phyloP scores from a whole-genome alignment of 2,797 vertebrate genomes.

The Rhinogobio ventralis region DNA sequence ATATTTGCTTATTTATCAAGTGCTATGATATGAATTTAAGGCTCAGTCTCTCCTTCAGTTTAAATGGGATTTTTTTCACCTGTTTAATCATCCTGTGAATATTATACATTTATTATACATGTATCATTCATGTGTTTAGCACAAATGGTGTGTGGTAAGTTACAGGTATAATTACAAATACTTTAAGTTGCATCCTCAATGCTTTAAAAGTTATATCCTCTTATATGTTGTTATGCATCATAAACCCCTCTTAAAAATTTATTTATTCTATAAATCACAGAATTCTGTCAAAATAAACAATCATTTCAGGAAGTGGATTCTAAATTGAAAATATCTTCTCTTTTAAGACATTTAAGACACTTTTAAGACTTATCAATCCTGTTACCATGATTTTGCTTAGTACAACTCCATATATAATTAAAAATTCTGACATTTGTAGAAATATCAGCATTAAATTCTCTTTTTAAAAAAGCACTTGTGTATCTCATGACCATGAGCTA shows the following conservation, averaged over 20 bases:
- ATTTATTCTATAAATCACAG: neutral
- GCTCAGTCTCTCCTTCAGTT: neutral
- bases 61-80: neutral
- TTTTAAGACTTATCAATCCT: neutral
- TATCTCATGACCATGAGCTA: neutral
- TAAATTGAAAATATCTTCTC: neutral
- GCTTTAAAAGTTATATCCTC: neutral
- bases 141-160: too few relatives aligned
- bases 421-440: neutral
- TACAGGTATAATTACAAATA: too few relatives aligned
- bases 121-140: too few relatives aligned
- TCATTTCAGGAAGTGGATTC: neutral
- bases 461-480: neutral
- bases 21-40: neutral
- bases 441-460: neutral
- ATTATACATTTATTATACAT: neutral
- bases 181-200: too few relatives aligned
- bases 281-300: neutral
- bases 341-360: neutral
- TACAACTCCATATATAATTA: neutral
- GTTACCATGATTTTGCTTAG: neutral
- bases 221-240: neutral
- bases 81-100: neutral
- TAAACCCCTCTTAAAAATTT: neutral
- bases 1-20: neutral